These are phyloP conservation scores for Coenobita brevimanus DNA, from an alignment of 1,140 invertebrate genomes.

Conservation along the genomic window DNA sequence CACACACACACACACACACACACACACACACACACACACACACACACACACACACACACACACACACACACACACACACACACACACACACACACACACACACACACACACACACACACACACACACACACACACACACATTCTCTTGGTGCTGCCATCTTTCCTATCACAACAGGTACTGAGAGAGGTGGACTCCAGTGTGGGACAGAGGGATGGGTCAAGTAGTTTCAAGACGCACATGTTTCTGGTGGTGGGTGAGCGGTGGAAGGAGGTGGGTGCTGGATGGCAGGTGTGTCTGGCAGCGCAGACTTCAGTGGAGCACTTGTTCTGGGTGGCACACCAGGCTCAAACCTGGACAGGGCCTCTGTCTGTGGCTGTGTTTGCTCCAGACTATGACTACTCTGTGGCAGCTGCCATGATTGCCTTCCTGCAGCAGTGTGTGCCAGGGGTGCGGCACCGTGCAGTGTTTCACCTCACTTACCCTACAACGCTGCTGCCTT, in stretches of 20 bases:
- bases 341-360: slow-evolving; percentile 29
- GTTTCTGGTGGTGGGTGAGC: slow-evolving; percentile 29
- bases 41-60: too few species aligned
- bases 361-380: slow-evolving; percentile 37
- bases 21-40: too few species aligned
- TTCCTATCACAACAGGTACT: too few species aligned
- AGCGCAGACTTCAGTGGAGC: slow-evolving; percentile 28
- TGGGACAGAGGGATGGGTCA: not conserved
- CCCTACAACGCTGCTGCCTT: slow-evolving; percentile 6
- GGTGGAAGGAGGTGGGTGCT: not conserved
- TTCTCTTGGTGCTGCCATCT: too few species aligned
- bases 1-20: too few species aligned
- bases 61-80: too few species aligned
- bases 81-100: too few species aligned
- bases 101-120: too few species aligned
- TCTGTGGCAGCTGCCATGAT: slow-evolving; percentile 42
- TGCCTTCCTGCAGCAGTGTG: slow-evolving; percentile 17
- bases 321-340: slow-evolving; percentile 33
- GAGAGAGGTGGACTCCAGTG: too few species aligned
- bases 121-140: too few species aligned
- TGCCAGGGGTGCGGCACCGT: slow-evolving; percentile 4
- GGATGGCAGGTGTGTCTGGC: slow-evolving; percentile 19
- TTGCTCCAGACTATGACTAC: slow-evolving; percentile 10
- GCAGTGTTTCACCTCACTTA: slow-evolving; percentile 42
- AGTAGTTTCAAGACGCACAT: slow-evolving; percentile 22